These are phyloP conservation scores for Clarias platycephalus DNA, from an alignment of 2,797 vertebrate genomes.

Conservation along the genomic window DNA sequence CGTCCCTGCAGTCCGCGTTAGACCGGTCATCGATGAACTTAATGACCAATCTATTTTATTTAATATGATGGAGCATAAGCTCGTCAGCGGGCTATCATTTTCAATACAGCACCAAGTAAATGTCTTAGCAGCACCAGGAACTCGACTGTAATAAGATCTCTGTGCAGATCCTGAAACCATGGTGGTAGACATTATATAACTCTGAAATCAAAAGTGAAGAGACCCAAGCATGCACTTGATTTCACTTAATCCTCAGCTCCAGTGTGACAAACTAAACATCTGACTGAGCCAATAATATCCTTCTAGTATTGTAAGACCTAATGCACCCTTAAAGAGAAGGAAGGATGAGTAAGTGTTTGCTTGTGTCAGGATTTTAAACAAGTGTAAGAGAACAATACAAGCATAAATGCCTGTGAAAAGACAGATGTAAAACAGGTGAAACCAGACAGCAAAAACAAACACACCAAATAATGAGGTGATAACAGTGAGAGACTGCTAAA, in stretches of 20 bases:
- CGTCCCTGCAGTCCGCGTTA: background rate
- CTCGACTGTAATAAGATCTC: slow-evolving; percentile 1
- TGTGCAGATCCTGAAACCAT: background rate
- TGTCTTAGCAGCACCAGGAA: slow-evolving; percentile 7
- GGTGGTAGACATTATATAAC: slow-evolving; percentile 5
- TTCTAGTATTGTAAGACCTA: background rate
- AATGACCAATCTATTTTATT: background rate
- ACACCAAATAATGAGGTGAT: background rate
- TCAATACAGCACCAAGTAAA: slow-evolving; percentile 7
- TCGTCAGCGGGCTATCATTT: slow-evolving; percentile 17
- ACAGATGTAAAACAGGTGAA: background rate
- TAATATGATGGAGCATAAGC: slow-evolving; percentile 6
- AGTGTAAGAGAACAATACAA: slow-evolving; percentile 33
- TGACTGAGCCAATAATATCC: background rate
- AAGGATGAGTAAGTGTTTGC: background rate
- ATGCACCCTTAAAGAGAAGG: background rate
- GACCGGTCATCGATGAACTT: background rate
- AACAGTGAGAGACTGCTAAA: background rate
- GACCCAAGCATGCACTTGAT: too few species aligned
- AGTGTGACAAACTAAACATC: background rate
- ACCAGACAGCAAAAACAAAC: background rate
- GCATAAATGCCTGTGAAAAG: background rate
- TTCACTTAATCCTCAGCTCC: background rate
- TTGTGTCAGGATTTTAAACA: background rate
- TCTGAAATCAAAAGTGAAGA: slow-evolving; percentile 13